Evolutionary conservation across 2,113 vertebrate species (phyloP).

Genomic region (Sphyrna mokarran): DNA sequence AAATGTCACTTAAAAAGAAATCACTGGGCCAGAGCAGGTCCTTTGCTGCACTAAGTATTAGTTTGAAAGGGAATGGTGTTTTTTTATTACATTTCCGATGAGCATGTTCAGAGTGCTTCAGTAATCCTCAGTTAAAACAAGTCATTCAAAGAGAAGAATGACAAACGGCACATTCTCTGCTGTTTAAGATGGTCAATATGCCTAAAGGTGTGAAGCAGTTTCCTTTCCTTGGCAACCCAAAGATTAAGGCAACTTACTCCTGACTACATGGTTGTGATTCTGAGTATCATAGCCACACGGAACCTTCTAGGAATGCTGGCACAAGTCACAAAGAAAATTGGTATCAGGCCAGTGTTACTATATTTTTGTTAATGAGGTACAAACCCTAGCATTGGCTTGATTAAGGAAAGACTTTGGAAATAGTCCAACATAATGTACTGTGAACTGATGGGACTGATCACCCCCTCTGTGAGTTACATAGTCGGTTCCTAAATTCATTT

Average conservation of each 20-base stretch:
- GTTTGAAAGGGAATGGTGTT: conserved; percentile 33
- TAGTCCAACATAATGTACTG: not conserved
- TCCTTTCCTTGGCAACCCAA: not conserved
- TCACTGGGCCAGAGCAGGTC: not conserved
- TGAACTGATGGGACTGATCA: not conserved
- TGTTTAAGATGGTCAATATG: not conserved
- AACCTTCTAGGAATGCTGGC: not conserved
- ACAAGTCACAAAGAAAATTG: not conserved
- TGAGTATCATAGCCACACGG: not conserved
- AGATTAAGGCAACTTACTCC: not conserved
- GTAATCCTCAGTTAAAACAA: not conserved
- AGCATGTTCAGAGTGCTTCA: not conserved
- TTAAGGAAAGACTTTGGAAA: not conserved
- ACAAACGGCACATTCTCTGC: not conserved
- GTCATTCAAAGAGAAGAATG: not conserved
- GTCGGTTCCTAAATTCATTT: not conserved
- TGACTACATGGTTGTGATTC: not conserved
- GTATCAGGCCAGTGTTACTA: not conserved
- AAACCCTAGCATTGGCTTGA: not conserved
- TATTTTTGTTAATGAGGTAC: not conserved
- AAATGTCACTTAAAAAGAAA: conserved; percentile 23
- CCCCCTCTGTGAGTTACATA: not conserved
- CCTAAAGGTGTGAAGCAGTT: not conserved
- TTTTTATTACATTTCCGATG: conserved; percentile 20
- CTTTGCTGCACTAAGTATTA: conserved; percentile 36